phyloP scores from a whole-genome alignment of 2,113 vertebrate genomes.

The Diphyllodes magnificus region DNA sequence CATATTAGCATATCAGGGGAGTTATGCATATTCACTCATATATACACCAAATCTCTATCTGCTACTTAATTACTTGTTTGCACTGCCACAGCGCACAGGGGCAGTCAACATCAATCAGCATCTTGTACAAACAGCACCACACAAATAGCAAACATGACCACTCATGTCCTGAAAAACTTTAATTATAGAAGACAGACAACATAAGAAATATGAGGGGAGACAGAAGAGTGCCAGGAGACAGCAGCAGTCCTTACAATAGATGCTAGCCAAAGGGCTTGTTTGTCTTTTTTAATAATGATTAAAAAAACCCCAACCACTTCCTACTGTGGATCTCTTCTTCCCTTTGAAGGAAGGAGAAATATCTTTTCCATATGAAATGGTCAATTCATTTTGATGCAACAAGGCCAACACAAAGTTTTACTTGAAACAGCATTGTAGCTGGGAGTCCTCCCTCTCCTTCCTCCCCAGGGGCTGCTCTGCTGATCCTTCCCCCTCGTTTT shows the following conservation, averaged over 20 bases:
- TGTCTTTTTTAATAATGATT: neutral
- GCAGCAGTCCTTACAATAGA: neutral
- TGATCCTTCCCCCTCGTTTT: neutral
- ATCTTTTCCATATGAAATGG: neutral
- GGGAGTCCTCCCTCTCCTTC: neutral
- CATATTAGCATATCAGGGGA: accelerated
- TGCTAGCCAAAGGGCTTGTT: neutral
- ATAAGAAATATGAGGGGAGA: neutral
- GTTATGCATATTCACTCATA: neutral
- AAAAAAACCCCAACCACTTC: neutral
- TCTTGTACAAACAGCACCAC: neutral
- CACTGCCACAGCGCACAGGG: neutral
- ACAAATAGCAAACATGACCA: neutral
- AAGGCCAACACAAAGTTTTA: neutral
- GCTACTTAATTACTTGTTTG: neutral
- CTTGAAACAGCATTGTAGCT: neutral
- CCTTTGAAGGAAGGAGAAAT: neutral
- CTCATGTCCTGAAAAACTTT: neutral
- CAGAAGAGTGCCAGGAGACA: neutral
- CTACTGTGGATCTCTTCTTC: neutral
- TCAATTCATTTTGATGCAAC: neutral
- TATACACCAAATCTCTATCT: neutral
- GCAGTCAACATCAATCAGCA: neutral
- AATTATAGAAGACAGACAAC: neutral
- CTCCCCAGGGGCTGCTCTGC: neutral